Evolutionary conservation across 1,140 invertebrate genomes (phyloP).

Genomic region (Agrypnia vestita): DNA sequence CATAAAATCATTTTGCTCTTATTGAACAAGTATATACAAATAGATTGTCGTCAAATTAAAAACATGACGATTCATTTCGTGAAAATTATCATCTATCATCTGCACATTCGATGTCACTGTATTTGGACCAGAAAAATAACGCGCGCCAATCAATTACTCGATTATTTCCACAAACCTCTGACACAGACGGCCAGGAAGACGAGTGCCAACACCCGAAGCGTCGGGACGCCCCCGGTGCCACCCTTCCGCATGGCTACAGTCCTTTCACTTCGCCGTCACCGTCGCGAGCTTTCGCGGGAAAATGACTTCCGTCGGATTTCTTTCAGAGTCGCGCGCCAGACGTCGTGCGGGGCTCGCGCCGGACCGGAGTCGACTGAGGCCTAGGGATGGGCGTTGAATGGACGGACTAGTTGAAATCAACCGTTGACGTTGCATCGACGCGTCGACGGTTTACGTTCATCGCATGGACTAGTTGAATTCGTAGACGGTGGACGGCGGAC

Average conservation of each 20-base stretch:
- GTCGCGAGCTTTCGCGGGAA: slow-evolving; percentile 15
- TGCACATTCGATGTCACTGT: no score
- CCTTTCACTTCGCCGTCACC: slow-evolving; percentile 24
- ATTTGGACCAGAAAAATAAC: background rate
- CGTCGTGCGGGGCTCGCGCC: background rate
- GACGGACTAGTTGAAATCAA: no score
- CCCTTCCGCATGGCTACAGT: background rate
- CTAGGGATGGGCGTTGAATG: no score
- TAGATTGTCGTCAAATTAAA: no score
- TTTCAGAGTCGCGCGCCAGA: background rate
- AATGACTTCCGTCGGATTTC: background rate
- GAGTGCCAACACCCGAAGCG: background rate
- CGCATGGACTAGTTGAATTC: no score
- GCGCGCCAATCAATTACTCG: background rate
- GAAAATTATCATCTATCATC: no score
- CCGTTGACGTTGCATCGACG: no score
- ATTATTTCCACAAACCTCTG: background rate
- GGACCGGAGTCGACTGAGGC: slow-evolving; percentile 1
- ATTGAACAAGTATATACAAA: no score
- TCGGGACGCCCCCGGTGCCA: slow-evolving; percentile 8
- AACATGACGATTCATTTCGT: no score
- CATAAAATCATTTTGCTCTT: no score
- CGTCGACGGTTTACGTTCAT: no score
- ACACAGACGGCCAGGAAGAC: background rate
- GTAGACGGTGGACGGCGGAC: no score